Evolutionary conservation across 1,140 invertebrate species (phyloP).

Genomic region (Heterodera carotae): DNA sequence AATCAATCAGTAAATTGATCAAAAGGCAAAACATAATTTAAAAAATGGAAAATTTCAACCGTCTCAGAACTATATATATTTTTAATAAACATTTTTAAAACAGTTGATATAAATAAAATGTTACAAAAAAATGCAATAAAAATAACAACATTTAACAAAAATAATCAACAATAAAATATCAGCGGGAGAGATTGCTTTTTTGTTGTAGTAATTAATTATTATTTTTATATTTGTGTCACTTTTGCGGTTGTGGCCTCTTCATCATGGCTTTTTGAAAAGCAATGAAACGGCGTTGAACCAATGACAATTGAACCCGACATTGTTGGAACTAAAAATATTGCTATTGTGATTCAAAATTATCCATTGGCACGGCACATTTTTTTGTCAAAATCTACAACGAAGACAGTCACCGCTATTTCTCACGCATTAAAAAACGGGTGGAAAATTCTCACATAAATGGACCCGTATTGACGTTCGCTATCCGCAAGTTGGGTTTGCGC

Average conservation of each 20-base stretch:
- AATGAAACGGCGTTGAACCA: slow-evolving; percentile 19
- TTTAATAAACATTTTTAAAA: not conserved
- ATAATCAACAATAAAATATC: not conserved
- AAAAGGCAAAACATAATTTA: not conserved
- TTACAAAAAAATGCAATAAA: not conserved
- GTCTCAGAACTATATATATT: not conserved
- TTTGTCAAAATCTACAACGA: not conserved
- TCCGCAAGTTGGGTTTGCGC: slow-evolving; percentile 33
- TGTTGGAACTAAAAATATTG: slow-evolving; percentile 43
- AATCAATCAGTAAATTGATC: not conserved
- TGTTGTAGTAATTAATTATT: not conserved
- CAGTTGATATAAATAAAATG: not conserved
- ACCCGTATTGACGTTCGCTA: slow-evolving; percentile 34
- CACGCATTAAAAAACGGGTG: not conserved
- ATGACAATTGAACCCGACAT: slow-evolving; percentile 28
- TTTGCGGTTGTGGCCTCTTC: not conserved
- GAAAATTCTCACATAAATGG: slow-evolving; percentile 24
- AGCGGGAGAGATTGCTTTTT: not conserved
- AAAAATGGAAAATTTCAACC: not conserved
- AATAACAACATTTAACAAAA: not conserved
- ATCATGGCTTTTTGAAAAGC: slow-evolving; percentile 1
- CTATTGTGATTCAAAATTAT: no score
- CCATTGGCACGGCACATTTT: no score
- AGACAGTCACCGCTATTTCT: not conserved
- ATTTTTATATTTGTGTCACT: not conserved